Percentiles rank a stretch among this genome's conserved stretches.
phyloP scores from a whole-genome alignment of 1,140 invertebrate species.

The Panulirus ornatus region DNA sequence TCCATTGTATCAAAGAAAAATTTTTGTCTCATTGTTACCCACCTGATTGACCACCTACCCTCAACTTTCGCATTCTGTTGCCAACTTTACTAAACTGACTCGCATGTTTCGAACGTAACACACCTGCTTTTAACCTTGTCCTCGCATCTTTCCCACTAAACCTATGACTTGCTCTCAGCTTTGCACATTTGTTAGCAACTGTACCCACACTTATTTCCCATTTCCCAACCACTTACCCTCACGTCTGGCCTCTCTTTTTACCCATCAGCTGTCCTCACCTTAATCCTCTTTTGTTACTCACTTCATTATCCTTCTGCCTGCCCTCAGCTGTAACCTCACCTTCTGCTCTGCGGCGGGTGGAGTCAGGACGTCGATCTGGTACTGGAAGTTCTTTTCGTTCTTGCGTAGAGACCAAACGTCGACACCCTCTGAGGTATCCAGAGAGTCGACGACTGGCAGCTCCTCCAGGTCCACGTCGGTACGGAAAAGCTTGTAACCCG shows the following conservation, averaged over 20 bases:
- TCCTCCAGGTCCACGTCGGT: conserved; percentile 21
- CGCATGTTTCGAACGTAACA: too few species aligned
- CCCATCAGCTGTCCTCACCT: not conserved
- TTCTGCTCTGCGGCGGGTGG: conserved; percentile 32
- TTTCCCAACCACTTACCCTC: not conserved
- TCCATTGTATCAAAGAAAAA: too few species aligned
- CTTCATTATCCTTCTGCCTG: too few species aligned
- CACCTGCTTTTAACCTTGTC: too few species aligned
- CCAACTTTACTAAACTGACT: too few species aligned
- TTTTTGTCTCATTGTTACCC: too few species aligned
- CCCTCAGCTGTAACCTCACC: conserved; percentile 39
- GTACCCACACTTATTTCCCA: not conserved
- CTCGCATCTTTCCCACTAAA: too few species aligned
- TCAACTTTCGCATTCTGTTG: too few species aligned
- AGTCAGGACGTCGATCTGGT: conserved; percentile 40
- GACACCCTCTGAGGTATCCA: conserved; percentile 25
- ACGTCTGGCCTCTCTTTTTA: not conserved
- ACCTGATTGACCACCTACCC: too few species aligned
- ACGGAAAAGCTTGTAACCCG: conserved; percentile 54
- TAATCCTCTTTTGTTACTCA: not conserved
- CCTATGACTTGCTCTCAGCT: too few species aligned
- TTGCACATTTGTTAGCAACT: too few species aligned
- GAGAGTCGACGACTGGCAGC: conserved; percentile 41
- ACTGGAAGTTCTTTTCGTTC: not conserved
- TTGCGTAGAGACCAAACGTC: conserved; percentile 42